Percentiles rank a stretch among this genome's conserved stretches.
Evolutionary conservation across 2,113 vertebrate species (phyloP).

Genomic region (Heterochromis multidens): DNA sequence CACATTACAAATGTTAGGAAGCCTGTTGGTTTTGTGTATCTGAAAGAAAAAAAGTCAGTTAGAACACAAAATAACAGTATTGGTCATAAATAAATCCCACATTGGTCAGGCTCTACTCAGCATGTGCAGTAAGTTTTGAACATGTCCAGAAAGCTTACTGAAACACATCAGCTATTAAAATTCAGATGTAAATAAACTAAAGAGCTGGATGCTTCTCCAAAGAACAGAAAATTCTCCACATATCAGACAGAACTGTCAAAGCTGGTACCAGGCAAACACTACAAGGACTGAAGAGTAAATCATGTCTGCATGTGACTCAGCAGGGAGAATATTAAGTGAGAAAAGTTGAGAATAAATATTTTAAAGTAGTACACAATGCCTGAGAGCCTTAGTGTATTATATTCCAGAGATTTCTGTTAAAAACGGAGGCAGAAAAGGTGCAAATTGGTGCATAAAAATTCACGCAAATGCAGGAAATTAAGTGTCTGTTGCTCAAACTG

Average conservation of each 20-base stretch:
- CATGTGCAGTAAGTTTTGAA: not conserved
- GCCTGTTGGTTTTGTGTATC: accelerated
- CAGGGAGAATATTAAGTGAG: not conserved
- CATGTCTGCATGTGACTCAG: not conserved
- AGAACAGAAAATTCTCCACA: not conserved
- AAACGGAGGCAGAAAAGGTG: not conserved
- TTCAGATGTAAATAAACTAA: not conserved
- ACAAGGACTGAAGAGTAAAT: not conserved
- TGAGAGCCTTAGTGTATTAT: not conserved
- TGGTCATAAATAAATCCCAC: too few species aligned
- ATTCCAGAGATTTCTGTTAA: not conserved
- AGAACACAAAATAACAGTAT: too few species aligned
- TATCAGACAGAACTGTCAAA: not conserved
- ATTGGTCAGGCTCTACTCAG: not conserved
- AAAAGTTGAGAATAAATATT: not conserved
- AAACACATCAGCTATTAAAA: not conserved
- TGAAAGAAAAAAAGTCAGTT: too few species aligned
- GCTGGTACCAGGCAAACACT: not conserved
- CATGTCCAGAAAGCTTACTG: too few species aligned
- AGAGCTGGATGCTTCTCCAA: not conserved
- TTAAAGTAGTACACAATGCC: not conserved
- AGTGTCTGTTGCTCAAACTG: not conserved
- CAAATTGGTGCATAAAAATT: not conserved
- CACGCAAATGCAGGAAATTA: not conserved
- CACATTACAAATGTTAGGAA: not conserved